Evolutionary conservation across 2,113 vertebrate genomes (phyloP).

Genomic region (Amphilophus citrinellus): DNA sequence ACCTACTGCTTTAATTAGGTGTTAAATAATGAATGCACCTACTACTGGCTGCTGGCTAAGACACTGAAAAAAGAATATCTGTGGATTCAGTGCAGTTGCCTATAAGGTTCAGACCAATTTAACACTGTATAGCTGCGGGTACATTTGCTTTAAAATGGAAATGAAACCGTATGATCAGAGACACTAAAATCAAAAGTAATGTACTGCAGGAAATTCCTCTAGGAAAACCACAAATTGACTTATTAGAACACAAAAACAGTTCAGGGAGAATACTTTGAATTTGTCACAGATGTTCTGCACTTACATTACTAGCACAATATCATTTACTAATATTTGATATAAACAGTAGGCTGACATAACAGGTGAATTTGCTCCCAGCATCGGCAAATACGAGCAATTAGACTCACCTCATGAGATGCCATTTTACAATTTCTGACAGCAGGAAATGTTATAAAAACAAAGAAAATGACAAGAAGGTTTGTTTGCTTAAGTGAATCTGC

Average conservation of each 20-base stretch:
- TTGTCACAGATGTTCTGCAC: not conserved
- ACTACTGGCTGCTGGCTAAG: not conserved
- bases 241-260: constrained; percentile 12
- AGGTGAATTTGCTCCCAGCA: not conserved
- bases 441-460: not conserved
- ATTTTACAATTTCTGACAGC: constrained; percentile 39
- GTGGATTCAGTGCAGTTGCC: not conserved
- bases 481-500: constrained; percentile 10
- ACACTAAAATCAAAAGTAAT: constrained; percentile 22
- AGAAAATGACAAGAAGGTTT: not conserved
- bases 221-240: constrained; percentile 24
- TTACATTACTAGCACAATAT: not conserved
- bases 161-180: constrained; percentile 39
- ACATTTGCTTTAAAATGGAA: constrained; percentile 25
- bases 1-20: not conserved
- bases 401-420: not conserved
- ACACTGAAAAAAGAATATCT: not conserved
- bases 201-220: constrained; percentile 21
- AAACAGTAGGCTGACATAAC: not conserved
- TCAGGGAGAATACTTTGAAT: not conserved
- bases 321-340: not conserved
- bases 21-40: not conserved
- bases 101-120: constrained; percentile 2
- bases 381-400: constrained; percentile 15
- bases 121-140: constrained; percentile 9